These are phyloP conservation scores for Regulus satrapa DNA, from an alignment of 2,113 vertebrate genomes.

Conservation along the genomic window DNA sequence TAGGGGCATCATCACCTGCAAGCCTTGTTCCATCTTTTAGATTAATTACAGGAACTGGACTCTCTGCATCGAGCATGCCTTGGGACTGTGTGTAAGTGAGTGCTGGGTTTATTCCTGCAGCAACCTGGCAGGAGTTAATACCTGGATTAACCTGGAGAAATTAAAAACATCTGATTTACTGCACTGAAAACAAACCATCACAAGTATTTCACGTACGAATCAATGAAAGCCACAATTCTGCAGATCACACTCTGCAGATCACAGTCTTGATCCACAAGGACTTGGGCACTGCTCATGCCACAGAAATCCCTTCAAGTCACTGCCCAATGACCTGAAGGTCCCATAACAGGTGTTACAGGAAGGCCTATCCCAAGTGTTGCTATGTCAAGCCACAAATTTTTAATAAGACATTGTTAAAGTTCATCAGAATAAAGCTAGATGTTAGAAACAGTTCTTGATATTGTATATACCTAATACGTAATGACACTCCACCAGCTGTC, in stretches of 20 bases:
- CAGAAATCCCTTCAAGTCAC: neutral
- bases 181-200: neutral
- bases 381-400: neutral
- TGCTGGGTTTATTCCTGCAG: slow-evolving; percentile 68
- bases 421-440: neutral
- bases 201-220: neutral
- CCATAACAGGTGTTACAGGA: neutral
- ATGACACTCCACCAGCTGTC: neutral
- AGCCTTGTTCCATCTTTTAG: slow-evolving; percentile 95
- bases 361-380: neutral
- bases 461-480: neutral
- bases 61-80: slow-evolving; percentile 81
- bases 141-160: slow-evolving; percentile 78
- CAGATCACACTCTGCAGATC: neutral
- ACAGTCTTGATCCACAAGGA: neutral
- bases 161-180: neutral
- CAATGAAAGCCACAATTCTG: neutral
- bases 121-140: slow-evolving; percentile 80
- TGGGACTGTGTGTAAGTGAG: slow-evolving; percentile 71
- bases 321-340: neutral
- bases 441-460: neutral
- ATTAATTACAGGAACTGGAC: slow-evolving; percentile 93
- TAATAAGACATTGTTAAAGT: neutral
- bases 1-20: slow-evolving; percentile 94
- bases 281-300: neutral